Percentiles rank a stretch among this genome's conserved stretches.
Evolutionary conservation across 2,797 vertebrate species (phyloP).

Genomic region (Babyrousa celebensis): DNA sequence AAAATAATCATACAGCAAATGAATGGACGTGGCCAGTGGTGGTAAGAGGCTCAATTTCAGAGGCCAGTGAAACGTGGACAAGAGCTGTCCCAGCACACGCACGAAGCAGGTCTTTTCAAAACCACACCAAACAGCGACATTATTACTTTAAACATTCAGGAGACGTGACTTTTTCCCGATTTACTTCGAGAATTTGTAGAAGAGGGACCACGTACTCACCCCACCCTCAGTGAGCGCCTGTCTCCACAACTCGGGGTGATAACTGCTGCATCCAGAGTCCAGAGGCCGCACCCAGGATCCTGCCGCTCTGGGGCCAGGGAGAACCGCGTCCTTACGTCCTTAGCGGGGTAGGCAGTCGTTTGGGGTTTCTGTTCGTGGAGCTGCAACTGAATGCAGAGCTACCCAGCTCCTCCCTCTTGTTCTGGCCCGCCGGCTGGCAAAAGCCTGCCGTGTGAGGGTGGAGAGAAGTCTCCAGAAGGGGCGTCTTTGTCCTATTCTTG

Average conservation of each 20-base stretch:
- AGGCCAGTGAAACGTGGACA: neutral
- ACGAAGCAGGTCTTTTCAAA: neutral
- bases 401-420: too few relatives aligned
- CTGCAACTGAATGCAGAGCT: neutral
- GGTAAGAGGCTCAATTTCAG: neutral
- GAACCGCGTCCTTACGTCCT: too few relatives aligned
- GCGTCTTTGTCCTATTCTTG: neutral
- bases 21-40: fast-evolving
- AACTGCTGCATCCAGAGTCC: neutral
- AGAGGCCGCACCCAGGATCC: neutral
- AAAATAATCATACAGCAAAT: neutral
- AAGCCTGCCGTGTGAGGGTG: neutral
- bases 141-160: neutral
- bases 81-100: neutral
- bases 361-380: neutral
- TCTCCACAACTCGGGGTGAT: neutral
- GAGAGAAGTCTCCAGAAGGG: neutral
- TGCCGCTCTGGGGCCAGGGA: neutral
- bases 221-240: neutral
- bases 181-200: neutral
- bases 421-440: neutral
- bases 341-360: neutral
- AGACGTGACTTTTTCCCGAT: neutral
- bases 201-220: neutral
- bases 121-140: neutral